phyloP scores from a whole-genome alignment of 1,140 invertebrate genomes.

The Heliconius himera region DNA sequence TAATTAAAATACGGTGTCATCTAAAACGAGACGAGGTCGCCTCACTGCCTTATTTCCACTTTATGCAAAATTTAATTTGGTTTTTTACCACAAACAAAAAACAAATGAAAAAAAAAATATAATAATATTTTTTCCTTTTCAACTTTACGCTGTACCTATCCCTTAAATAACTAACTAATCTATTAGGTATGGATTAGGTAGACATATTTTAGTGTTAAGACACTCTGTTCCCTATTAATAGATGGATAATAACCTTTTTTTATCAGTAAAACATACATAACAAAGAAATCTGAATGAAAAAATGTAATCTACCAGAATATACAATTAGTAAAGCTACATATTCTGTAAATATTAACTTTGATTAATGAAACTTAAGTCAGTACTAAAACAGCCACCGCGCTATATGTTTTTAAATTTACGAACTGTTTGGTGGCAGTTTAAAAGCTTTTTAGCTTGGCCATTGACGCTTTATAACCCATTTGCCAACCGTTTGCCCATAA shows the following conservation, averaged over 20 bases:
- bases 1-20: conserved; percentile 81
- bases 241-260: no score
- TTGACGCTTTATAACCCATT: conserved; percentile 58
- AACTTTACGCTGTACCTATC: no score
- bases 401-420: conserved; percentile 34
- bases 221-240: no score
- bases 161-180: no score
- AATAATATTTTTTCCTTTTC: no score
- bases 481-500: conserved; percentile 62
- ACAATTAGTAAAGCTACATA: not conserved
- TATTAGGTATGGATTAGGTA: no score
- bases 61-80: conserved; percentile 63
- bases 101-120: not conserved
- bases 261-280: no score
- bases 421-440: conserved; percentile 53
- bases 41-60: conserved; percentile 62
- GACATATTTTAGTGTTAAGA: no score
- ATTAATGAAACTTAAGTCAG: not conserved
- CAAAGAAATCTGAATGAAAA: no score
- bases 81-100: conserved; percentile 11
- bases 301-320: no score
- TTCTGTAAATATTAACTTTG: not conserved
- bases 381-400: not conserved
- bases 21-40: conserved; percentile 55
- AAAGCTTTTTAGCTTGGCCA: conserved; percentile 52